phyloP scores from a whole-genome alignment of 2,113 vertebrate species.

The Lampris incognitus region DNA sequence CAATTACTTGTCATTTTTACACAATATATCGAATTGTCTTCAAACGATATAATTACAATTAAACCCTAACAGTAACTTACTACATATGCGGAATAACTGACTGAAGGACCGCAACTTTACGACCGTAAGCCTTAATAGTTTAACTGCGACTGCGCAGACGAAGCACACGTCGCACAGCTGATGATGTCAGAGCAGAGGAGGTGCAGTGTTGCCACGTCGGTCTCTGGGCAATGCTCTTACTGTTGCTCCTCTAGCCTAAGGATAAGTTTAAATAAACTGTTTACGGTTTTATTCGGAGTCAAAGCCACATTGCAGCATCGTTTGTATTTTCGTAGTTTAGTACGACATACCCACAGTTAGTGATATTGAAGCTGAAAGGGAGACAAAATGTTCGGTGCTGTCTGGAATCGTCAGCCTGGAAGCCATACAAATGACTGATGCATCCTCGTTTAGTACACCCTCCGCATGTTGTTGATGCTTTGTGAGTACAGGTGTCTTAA shows the following conservation, averaged over 20 bases:
- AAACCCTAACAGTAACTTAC: too few relatives aligned
- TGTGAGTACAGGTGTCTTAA: conserved; percentile 70
- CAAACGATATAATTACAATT: too few relatives aligned
- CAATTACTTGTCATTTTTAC: too few relatives aligned
- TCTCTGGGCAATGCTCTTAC: conserved; percentile 71
- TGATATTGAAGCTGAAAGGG: conserved; percentile 47
- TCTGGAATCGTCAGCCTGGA: conserved; percentile 59
- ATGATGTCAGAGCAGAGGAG: conserved; percentile 75
- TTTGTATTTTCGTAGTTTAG: conserved; percentile 15
- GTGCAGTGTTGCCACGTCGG: conserved; percentile 84
- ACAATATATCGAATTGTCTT: too few relatives aligned
- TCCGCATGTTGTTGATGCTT: conserved; percentile 71
- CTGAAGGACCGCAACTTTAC: too few relatives aligned
- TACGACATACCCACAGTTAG: conserved; percentile 9
- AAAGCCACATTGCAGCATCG: not conserved
- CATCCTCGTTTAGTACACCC: conserved; percentile 74
- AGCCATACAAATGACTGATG: conserved; percentile 79
- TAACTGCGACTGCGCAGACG: conserved; percentile 54
- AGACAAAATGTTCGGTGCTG: conserved; percentile 66
- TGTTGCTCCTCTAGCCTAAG: conserved; percentile 61
- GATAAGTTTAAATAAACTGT: conserved; percentile 58
- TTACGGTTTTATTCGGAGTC: conserved; percentile 13
- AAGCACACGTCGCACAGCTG: conserved; percentile 58
- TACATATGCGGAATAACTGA: too few relatives aligned
- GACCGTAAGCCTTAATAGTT: not conserved